A percentile compares a stretch with the other conserved stretches of the same genome.
phyloP scores from a whole-genome alignment of 2,888 invertebrate species.

The Merodon equestris region DNA sequence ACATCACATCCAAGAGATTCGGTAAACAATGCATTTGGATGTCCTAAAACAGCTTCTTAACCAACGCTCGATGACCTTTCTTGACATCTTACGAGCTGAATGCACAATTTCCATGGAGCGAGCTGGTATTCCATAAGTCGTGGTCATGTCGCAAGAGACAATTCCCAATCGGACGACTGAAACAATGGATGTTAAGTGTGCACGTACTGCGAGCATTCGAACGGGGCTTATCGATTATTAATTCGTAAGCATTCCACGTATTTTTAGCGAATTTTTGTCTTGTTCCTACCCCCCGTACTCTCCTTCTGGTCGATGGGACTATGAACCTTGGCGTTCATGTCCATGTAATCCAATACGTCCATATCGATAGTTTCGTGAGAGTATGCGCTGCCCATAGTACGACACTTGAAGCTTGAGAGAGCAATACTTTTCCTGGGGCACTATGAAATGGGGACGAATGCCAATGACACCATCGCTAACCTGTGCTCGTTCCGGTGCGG shows the following conservation, averaged over 20 bases:
- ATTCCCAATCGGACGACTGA: constrained; percentile 14
- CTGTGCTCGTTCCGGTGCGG: constrained; percentile 16
- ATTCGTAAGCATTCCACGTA: constrained; percentile 50
- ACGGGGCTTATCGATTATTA: constrained; percentile 36
- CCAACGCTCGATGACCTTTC: constrained; percentile 2
- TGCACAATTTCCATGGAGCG: constrained; percentile 3
- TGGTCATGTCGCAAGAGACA: constrained; percentile 31
- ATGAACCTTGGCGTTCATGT: constrained; percentile 44
- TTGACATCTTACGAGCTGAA: background rate
- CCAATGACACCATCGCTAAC: constrained; percentile 49
- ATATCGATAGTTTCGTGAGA: background rate
- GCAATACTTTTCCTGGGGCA: background rate
- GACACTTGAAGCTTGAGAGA: constrained; percentile 24
- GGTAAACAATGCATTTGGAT: background rate
- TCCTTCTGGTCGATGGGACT: background rate
- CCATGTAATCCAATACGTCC: constrained; percentile 33
- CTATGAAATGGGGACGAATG: constrained; percentile 52
- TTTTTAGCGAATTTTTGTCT: constrained; percentile 32
- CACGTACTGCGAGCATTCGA: background rate
- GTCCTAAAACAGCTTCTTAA: background rate
- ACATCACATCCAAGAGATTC: background rate
- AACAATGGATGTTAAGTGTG: constrained; percentile 1
- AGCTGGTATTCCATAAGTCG: background rate
- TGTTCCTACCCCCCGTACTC: no score
- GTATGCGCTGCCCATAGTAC: constrained; percentile 19